Conservation (phyloP, 1,140 invertebrate genomes). For the Phymastichus coffea region DNA sequence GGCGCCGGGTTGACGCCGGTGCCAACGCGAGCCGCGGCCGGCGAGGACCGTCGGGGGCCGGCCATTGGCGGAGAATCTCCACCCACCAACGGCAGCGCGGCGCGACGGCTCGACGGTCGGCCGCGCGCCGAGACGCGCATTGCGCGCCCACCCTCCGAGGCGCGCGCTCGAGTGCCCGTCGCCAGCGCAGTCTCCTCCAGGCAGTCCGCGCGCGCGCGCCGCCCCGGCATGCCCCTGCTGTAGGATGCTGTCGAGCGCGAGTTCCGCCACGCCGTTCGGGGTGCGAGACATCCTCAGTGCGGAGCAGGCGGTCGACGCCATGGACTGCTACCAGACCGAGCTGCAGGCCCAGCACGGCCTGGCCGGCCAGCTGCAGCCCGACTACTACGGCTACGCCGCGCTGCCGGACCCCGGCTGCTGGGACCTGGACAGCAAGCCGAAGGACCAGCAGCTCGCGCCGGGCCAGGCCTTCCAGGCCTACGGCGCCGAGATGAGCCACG, state of each 20-base stretch:
- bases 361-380: conserved; percentile 36
- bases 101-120: conserved; percentile 15
- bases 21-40: too few relatives aligned
- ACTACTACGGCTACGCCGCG: conserved; percentile 47
- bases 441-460: conserved; percentile 45
- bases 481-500: conserved; percentile 42
- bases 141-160: conserved; percentile 51
- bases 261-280: conserved; percentile 69
- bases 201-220: too few relatives aligned
- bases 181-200: too few relatives aligned
- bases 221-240: too few relatives aligned
- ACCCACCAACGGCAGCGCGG: conserved; percentile 27
- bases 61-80: conserved; percentile 31
- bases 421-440: conserved; percentile 50
- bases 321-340: conserved; percentile 48
- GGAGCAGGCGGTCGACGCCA: conserved; percentile 45
- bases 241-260: conserved; percentile 48
- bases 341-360: conserved; percentile 38
- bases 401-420: conserved; percentile 45
- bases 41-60: too few relatives aligned
- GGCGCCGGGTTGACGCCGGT: too few relatives aligned
- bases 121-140: conserved; percentile 47
- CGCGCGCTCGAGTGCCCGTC: conserved; percentile 44
- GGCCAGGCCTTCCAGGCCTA: conserved; percentile 43
- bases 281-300: conserved; percentile 72